Conservation (phyloP, 2,797 vertebrate species). For the Chromobotia macracanthus region DNA sequence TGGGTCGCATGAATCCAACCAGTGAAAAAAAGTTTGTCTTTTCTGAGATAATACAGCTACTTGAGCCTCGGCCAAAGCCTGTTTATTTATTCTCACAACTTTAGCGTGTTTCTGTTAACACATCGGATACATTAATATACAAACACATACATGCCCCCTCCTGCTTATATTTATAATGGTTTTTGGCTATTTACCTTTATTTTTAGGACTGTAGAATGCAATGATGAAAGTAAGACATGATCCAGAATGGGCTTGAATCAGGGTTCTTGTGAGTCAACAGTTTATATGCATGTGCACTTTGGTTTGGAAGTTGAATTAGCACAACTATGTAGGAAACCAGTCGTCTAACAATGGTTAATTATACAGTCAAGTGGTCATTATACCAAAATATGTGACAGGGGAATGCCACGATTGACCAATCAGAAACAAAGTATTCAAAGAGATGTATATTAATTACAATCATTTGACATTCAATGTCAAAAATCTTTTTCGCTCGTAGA, state of each 20-base stretch:
- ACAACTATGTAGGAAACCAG: no score
- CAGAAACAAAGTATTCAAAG: not conserved
- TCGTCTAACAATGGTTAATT: not conserved
- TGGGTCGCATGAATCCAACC: slow-evolving; percentile 73
- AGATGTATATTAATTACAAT: not conserved
- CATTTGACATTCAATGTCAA: not conserved
- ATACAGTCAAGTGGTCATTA: not conserved
- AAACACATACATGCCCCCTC: slow-evolving; percentile 21
- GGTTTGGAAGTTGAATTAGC: not conserved
- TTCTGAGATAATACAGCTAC: slow-evolving; percentile 80
- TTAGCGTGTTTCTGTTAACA: slow-evolving; percentile 71
- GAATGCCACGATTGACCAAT: no score
- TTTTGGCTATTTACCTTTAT: not conserved
- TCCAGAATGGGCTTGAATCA: not conserved
- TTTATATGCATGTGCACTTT: not conserved
- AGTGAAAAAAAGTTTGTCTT: slow-evolving; percentile 77
- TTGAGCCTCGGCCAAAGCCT: slow-evolving; percentile 69
- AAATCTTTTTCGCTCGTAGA: not conserved
- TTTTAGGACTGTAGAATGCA: not conserved
- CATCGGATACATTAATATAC: slow-evolving; percentile 45
- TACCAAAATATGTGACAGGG: not conserved
- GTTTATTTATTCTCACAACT: slow-evolving; percentile 83
- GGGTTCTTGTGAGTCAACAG: not conserved
- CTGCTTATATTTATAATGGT: not conserved
- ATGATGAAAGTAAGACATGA: not conserved